These are phyloP conservation scores for Limanda limanda DNA, from an alignment of 2,113 vertebrate genomes.

Conservation along the genomic window DNA sequence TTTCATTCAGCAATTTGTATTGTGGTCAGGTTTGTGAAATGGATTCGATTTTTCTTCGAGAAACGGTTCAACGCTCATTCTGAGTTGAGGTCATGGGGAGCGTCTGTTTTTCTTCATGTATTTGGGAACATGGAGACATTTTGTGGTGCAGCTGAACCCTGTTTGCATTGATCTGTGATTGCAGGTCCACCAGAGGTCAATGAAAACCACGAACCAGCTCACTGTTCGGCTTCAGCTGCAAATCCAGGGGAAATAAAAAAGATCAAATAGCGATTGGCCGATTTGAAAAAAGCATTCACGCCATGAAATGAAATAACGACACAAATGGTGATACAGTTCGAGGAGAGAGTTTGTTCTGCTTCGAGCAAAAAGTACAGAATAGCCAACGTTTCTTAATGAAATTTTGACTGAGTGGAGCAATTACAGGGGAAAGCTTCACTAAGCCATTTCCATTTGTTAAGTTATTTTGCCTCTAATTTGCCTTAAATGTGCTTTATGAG, in stretches of 20 bases:
- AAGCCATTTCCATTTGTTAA: slow-evolving; percentile 65
- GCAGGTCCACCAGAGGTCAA: not conserved
- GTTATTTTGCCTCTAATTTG: slow-evolving; percentile 70
- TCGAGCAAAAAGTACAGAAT: slow-evolving; percentile 33
- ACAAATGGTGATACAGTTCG: no score
- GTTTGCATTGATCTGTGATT: not conserved
- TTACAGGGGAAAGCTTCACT: slow-evolving; percentile 68
- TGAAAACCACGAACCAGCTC: no score
- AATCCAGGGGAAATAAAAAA: no score
- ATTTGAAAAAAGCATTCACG: not conserved
- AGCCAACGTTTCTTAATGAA: slow-evolving; percentile 55
- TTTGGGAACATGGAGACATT: slow-evolving; percentile 14
- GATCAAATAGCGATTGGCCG: no score
- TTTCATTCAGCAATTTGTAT: slow-evolving; percentile 61
- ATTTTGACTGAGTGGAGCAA: slow-evolving; percentile 68
- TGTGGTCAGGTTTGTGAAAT: slow-evolving; percentile 49
- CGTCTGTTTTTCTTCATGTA: slow-evolving; percentile 27
- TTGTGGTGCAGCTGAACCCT: slow-evolving; percentile 29
- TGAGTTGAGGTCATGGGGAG: slow-evolving; percentile 43
- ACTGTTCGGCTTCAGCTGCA: no score
- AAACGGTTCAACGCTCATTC: slow-evolving; percentile 47
- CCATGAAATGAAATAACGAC: not conserved
- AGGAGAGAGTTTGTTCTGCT: not conserved
- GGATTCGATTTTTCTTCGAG: slow-evolving; percentile 60
- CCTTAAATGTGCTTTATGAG: slow-evolving; percentile 63